phyloP scores from a whole-genome alignment of 2,888 invertebrate species.

The Cephus pygmeus region DNA sequence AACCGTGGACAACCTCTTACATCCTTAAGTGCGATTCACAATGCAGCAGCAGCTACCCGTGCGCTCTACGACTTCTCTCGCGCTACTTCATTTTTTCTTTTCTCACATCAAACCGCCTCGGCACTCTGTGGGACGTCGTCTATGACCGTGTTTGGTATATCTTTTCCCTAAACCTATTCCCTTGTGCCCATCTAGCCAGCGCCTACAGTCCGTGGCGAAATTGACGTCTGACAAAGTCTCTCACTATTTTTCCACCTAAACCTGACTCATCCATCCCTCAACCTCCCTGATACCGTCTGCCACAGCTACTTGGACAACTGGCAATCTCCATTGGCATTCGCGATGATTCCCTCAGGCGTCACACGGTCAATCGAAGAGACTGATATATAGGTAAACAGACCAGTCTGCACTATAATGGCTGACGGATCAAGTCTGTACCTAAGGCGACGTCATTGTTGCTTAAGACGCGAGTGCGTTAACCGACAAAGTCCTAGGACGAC shows the following conservation, averaged over 20 bases:
- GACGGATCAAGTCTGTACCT: background rate
- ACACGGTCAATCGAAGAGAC: background rate
- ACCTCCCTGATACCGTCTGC: background rate
- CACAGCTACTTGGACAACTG: background rate
- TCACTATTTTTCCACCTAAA: background rate
- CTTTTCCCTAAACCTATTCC: conserved; percentile 9
- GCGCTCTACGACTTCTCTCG: background rate
- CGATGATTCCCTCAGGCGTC: background rate
- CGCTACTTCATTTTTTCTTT: background rate
- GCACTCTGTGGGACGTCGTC: background rate
- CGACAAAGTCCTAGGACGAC: background rate
- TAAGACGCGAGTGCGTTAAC: too few relatives aligned
- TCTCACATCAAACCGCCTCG: background rate
- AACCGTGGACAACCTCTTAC: conserved; percentile 31
- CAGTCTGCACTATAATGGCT: background rate
- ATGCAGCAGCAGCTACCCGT: background rate
- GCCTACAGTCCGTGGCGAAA: too few relatives aligned
- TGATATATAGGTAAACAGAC: background rate
- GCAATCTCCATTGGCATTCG: background rate
- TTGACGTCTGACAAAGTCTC: background rate
- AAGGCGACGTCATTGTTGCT: background rate
- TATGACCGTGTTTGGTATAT: conserved; percentile 32
- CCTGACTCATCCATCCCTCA: background rate
- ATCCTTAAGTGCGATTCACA: background rate
- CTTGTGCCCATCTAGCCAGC: too few relatives aligned